A percentile compares a stretch with the other conserved stretches of the same genome.
Conservation (phyloP, 2,888 invertebrate species). For the Microplitis manilae region DNA sequence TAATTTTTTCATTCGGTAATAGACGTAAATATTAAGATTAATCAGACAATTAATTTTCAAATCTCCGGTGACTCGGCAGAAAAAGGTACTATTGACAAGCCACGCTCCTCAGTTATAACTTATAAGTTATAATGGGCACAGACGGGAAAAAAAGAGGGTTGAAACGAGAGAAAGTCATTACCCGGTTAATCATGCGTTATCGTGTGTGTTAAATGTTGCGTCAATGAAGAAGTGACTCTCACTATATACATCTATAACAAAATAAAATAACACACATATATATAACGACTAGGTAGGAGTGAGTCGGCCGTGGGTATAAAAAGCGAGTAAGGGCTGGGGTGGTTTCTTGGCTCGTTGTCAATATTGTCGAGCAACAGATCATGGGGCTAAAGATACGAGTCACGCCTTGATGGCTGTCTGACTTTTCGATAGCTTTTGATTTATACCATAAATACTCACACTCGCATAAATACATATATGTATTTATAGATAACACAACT, state of each 20-base stretch:
- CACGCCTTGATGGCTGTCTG: conserved; percentile 24
- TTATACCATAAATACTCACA: conserved; percentile 6
- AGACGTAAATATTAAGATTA: conserved; percentile 5
- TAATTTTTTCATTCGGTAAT: background rate
- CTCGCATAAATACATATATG: background rate
- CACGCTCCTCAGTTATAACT: conserved; percentile 7
- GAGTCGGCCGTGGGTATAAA: conserved; percentile 49
- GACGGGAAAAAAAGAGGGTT: conserved; percentile 43
- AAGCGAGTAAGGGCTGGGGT: conserved; percentile 35
- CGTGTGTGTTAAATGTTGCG: conserved; percentile 71
- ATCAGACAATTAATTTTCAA: conserved; percentile 33
- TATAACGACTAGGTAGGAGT: conserved; percentile 52
- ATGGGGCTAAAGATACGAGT: conserved; percentile 43
- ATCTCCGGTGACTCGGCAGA: conserved; percentile 37
- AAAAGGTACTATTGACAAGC: conserved; percentile 12
- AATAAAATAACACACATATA: background rate
- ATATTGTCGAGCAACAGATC: conserved; percentile 69
- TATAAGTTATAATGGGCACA: conserved; percentile 25
- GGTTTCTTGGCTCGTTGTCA: conserved; percentile 64
- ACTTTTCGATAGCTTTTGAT: background rate
- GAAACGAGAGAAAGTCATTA: conserved; percentile 65
- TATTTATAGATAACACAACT: background rate
- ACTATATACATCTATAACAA: background rate
- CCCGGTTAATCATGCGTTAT: conserved; percentile 71
- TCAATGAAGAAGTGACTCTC: conserved; percentile 68